Base-by-base conservation (phyloP, 2,113 vertebrate species). In the Pogonocichla stellata region DNA sequence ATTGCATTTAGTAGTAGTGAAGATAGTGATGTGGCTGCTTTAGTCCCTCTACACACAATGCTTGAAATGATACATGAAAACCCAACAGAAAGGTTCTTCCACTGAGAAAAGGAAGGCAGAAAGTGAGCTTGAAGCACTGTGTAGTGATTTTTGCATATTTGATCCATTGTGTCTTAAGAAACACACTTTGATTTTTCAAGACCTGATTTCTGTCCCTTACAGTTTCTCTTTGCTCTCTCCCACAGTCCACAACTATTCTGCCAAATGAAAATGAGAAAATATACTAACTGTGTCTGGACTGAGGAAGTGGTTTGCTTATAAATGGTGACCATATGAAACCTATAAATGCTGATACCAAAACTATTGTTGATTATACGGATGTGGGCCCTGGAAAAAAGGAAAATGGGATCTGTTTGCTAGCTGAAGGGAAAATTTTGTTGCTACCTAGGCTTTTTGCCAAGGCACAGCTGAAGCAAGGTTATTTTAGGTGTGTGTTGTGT, bases 241-340 rank as follows among this genome's bases (percentile, higher is more conserved):
- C 9, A 26, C 17, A 51, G 14, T n/a, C 42, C 38, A 8, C 38
- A 65, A 28, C 14, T 80, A 17, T 64, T 79, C 53, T 91, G 78
- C 66, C 77, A 88, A 80, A 77, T 50, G 34, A 77, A 94, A 95
- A 80, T 73, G 61, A 70, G 69, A 84, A 80, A 92, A 92, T 78
- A 56, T 10, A 57, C 79, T 57, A 33, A 74, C 58, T 86, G 45
- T 85, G 56, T 75, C n/a, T 82, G 4, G 43, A 7, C 22, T 56
- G 66, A 94, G 90, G 92, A 97, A 96, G 83, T 93, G 92, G 93
- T 95, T 97, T 96, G 67, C 64, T 96, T 92, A 61, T 85, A 73
- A 96, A 79, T 81, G 50, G 79, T 90, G 93, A 73, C 75, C 86
- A 92, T 85, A 91, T 69, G 93, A 89, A 96, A 91, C 20, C 43